Evolutionary conservation across 2,888 invertebrate species (phyloP), one percentile per base, ranked within the genome.

Genomic region (Pegoplata infirma): DNA sequence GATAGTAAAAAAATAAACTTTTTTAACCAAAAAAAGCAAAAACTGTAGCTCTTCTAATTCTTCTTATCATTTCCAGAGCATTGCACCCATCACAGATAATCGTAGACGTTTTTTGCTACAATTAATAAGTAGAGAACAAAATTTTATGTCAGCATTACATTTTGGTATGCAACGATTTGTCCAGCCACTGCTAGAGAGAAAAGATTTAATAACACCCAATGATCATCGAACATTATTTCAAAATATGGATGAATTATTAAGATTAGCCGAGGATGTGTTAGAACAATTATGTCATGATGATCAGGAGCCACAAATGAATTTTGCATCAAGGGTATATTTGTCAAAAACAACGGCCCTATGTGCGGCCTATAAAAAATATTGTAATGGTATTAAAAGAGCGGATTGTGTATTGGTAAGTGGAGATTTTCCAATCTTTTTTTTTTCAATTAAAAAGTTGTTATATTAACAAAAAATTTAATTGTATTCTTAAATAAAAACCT

Each of bases 141-240:
- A 95, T 84, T 96, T 94, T 84, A 93, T 94, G 81, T 92, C 94
- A 1, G 93, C 93, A 64, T 89, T 96, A 67, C 95, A 95, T 85
- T 96, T 94, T 85, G 96, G 96, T 3, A 91, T 95, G 77, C 92
- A 94, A 76, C 91, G 96, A 78, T 96, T 95, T 88, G 93, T 95
- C 53, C 92, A 93, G 0, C 94, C 96, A 0, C 88, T 96, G 81
- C 91, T 92, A 5, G 95, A 96, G 84, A 91, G 94, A 73, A 93
- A 93, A 59, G 96, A 96, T 85, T 91, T 96, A 10, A 93, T 96
- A 64, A 92, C 94, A 2, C 92, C 93, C 1, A 91, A 92, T 63
- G 96, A 96, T 86, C 96, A 96, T 88, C 92, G 93, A 86, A 91
- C 94, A 36, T 90, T 96, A 69, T 96, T 96, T 88, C 96, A 96